Evolutionary conservation across 1,140 invertebrate species (phyloP).

Genomic region (Macrobrachium nipponense): DNA sequence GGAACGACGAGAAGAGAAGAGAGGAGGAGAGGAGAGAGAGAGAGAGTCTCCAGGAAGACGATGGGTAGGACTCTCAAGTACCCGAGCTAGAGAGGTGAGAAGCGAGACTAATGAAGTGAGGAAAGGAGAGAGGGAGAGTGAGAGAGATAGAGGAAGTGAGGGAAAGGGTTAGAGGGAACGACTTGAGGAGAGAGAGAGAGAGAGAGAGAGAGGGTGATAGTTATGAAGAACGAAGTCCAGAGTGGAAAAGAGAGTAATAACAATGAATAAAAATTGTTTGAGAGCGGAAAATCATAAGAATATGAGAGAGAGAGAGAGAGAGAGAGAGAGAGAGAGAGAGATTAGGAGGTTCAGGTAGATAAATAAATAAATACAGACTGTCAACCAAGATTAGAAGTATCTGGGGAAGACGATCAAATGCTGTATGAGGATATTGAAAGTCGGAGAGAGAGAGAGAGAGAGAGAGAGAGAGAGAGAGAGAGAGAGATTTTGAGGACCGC

Average conservation of each 20-base stretch:
- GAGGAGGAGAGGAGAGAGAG: neutral
- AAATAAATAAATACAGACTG: neutral
- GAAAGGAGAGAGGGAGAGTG: neutral
- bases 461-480: conserved; percentile 12
- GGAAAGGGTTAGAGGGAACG: neutral
- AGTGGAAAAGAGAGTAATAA: too few species aligned
- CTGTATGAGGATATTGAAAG: neutral
- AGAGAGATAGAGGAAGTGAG: neutral
- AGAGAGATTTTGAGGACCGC: neutral
- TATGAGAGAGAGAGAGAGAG: neutral
- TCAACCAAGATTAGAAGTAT: neutral
- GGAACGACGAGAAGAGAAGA: neutral
- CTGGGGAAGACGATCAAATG: neutral
- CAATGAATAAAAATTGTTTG: neutral
- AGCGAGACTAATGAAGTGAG: neutral
- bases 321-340: too few species aligned
- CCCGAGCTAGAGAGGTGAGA: neutral
- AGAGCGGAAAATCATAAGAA: neutral
- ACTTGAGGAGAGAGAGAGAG: neutral
- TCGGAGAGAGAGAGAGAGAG: conserved; percentile 25
- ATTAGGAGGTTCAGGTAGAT: too few species aligned
- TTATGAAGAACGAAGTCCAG: neutral
- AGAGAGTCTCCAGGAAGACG: neutral
- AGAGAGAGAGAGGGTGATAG: neutral
- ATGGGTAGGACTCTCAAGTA: neutral